Percentiles rank a stretch among this genome's conserved stretches.
These are phyloP conservation scores for Malthinus seriepunctatus DNA, from an alignment of 2,888 invertebrate genomes.

Conservation along the genomic window DNA sequence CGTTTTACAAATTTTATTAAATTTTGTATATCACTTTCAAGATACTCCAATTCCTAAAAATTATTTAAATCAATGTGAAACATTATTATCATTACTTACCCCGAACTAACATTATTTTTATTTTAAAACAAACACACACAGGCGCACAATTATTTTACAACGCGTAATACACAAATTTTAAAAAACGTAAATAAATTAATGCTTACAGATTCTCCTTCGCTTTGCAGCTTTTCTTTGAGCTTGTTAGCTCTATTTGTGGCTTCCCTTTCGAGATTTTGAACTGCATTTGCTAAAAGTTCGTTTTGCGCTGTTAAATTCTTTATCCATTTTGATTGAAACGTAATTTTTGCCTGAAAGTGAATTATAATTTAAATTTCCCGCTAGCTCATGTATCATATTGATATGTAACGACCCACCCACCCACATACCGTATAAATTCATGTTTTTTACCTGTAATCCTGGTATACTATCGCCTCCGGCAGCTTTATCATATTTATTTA, in stretches of 20 bases:
- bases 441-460: slow-evolving; percentile 13
- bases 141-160: too few species aligned
- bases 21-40: slow-evolving; percentile 51
- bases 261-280: slow-evolving; percentile 70
- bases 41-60: slow-evolving; percentile 46
- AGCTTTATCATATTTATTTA: slow-evolving; percentile 60
- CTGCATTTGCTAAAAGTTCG: slow-evolving; percentile 65
- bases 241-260: slow-evolving; percentile 62
- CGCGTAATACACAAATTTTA: too few species aligned
- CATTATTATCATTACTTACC: too few species aligned
- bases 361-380: not conserved
- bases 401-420: slow-evolving; percentile 16
- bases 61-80: slow-evolving; percentile 42
- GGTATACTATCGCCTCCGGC: slow-evolving; percentile 52
- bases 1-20: slow-evolving; percentile 56
- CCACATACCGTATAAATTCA: not conserved
- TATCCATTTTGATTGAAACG: slow-evolving; percentile 68
- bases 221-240: slow-evolving; percentile 59
- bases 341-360: slow-evolving; percentile 63
- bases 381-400: slow-evolving; percentile 5
- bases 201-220: slow-evolving; percentile 43
- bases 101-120: too few species aligned
- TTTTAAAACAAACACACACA: too few species aligned
- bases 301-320: slow-evolving; percentile 70
- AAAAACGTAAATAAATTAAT: too few species aligned